Conservation (phyloP, 2,888 invertebrate genomes). For the Ferdinandea cuprea region DNA sequence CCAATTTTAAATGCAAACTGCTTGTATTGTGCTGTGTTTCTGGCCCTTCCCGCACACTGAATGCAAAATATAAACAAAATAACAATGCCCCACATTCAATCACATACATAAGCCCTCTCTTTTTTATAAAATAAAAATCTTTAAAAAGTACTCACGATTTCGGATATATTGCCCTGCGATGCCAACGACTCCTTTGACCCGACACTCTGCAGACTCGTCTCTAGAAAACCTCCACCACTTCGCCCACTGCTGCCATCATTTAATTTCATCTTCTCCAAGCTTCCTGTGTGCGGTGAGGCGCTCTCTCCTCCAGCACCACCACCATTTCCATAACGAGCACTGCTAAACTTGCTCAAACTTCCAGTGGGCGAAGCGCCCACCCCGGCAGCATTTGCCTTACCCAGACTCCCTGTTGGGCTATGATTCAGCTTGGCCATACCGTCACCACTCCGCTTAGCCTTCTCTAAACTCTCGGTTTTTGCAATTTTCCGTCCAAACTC, state of each 20-base stretch:
- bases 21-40: not conserved
- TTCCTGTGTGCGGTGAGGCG: slow-evolving; percentile 79
- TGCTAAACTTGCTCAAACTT: slow-evolving; percentile 78
- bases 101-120: not conserved
- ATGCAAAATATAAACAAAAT: slow-evolving; percentile 7
- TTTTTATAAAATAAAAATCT: slow-evolving; percentile 8
- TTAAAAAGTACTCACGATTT: slow-evolving; percentile 78
- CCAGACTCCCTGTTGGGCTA: slow-evolving; percentile 81
- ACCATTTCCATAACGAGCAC: slow-evolving; percentile 76
- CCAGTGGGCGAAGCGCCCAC: slow-evolving; percentile 82
- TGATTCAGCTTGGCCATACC: slow-evolving; percentile 76
- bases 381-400: slow-evolving; percentile 77
- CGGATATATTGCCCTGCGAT: slow-evolving; percentile 82
- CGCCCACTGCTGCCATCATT: slow-evolving; percentile 63
- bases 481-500: slow-evolving; percentile 82
- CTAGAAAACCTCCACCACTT: slow-evolving; percentile 58
- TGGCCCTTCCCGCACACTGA: not conserved
- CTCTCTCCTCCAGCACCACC: slow-evolving; percentile 79
- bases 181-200: slow-evolving; percentile 83
- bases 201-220: slow-evolving; percentile 78
- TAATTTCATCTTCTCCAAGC: slow-evolving; percentile 80
- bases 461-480: slow-evolving; percentile 82
- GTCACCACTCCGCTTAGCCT: slow-evolving; percentile 79
- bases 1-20: slow-evolving; percentile 35
- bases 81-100: not conserved